Evolutionary conservation across 2,888 invertebrate genomes (phyloP).

Genomic region (Blastobasis lacticolella): DNA sequence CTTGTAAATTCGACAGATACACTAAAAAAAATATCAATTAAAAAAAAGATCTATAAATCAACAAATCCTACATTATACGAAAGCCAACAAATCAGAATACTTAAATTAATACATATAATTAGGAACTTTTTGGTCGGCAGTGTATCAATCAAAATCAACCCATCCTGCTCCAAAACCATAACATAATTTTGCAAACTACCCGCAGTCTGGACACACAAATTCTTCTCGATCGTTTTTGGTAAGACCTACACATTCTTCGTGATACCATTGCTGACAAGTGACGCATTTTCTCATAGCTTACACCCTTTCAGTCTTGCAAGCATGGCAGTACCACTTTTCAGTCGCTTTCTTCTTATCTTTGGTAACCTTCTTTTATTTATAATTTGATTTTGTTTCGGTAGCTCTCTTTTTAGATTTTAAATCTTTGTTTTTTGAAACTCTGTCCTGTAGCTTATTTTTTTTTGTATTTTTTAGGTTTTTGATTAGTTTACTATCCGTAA

Average conservation of each 20-base stretch:
- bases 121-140: too few species aligned
- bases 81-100: too few species aligned
- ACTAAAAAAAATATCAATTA: too few species aligned
- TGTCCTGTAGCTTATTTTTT: not conserved
- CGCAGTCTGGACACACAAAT: not conserved
- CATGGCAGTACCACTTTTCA: conserved; percentile 5
- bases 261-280: conserved; percentile 7
- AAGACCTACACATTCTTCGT: conserved; percentile 9
- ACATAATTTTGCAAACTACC: not conserved
- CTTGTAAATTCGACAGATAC: too few species aligned
- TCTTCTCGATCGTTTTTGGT: conserved; percentile 2
- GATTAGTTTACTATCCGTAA: not conserved
- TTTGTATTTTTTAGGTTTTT: not conserved
- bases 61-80: too few species aligned
- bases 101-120: too few species aligned
- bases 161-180: too few species aligned
- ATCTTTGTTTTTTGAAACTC: not conserved
- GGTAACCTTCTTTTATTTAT: not conserved
- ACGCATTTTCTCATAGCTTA: conserved; percentile 6
- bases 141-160: too few species aligned
- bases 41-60: too few species aligned
- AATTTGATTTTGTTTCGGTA: not conserved
- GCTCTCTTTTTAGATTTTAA: not conserved
- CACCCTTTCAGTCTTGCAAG: conserved; percentile 3
- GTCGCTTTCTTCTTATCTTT: not conserved